These are phyloP conservation scores for Fopius arisanus DNA, from an alignment of 1,140 invertebrate genomes.

Conservation along the genomic window DNA sequence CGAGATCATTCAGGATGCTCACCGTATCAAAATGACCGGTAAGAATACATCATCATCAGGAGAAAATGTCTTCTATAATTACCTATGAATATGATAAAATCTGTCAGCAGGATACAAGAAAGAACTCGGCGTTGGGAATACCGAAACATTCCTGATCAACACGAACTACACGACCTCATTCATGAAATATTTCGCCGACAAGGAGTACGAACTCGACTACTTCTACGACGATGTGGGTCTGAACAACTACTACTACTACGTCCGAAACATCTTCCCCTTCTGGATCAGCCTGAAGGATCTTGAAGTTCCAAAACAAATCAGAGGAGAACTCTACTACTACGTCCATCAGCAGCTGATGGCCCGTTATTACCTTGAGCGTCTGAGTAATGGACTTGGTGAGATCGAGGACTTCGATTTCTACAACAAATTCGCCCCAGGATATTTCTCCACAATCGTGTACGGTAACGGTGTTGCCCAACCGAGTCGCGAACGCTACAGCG, in stretches of 20 bases:
- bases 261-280: slow-evolving; percentile 73
- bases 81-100: no score
- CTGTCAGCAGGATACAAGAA: slow-evolving; percentile 61
- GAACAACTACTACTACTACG: slow-evolving; percentile 76
- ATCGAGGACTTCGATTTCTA: slow-evolving; percentile 70
- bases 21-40: slow-evolving; percentile 67
- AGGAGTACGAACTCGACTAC: slow-evolving; percentile 73
- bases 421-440: slow-evolving; percentile 69
- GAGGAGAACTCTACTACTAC: slow-evolving; percentile 70
- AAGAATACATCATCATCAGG: slow-evolving; percentile 4
- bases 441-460: slow-evolving; percentile 71
- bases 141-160: slow-evolving; percentile 49
- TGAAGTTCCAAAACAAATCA: slow-evolving; percentile 65
- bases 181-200: slow-evolving; percentile 48
- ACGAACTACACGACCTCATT: slow-evolving; percentile 53
- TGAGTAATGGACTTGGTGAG: slow-evolving; percentile 68
- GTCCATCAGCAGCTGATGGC: slow-evolving; percentile 70
- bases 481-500: slow-evolving; percentile 55
- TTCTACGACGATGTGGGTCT: slow-evolving; percentile 76
- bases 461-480: slow-evolving; percentile 74
- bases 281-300: slow-evolving; percentile 68
- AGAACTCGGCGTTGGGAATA: slow-evolving; percentile 42
- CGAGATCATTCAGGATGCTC: slow-evolving; percentile 66
- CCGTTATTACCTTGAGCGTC: slow-evolving; percentile 73
- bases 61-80: background rate